phyloP scores from a whole-genome alignment of 2,113 vertebrate genomes.

The Alexandromys fortis region DNA sequence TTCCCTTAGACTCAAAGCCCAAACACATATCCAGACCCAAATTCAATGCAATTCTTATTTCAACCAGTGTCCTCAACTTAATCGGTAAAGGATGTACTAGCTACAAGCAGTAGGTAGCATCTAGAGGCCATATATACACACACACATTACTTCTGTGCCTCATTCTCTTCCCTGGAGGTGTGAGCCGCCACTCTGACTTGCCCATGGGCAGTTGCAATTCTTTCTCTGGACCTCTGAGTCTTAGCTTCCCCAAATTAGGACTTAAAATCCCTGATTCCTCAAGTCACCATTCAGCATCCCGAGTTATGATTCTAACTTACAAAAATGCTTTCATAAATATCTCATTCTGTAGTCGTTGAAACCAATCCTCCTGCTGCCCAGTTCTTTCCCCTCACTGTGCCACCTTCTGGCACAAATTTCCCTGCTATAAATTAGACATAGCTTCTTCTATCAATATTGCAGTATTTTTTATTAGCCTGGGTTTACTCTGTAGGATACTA shows the following conservation, averaged over 20 bases:
- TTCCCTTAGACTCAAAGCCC: too few relatives aligned
- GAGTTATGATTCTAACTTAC: neutral
- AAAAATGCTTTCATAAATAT: neutral
- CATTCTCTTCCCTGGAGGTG: neutral
- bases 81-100: too few relatives aligned
- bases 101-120: too few relatives aligned
- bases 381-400: neutral
- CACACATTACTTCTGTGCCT: neutral
- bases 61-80: too few relatives aligned
- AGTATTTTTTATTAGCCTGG: neutral
- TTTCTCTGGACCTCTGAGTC: neutral
- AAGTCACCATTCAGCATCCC: neutral
- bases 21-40: too few relatives aligned
- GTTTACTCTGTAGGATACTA: neutral
- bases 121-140: too few relatives aligned
- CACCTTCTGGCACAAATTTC: neutral
- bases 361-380: neutral
- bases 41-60: too few relatives aligned
- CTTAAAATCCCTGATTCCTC: neutral
- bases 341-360: neutral
- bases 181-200: neutral
- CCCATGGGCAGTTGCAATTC: neutral
- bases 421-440: neutral
- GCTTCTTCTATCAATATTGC: neutral
- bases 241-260: neutral